Conservation (phyloP, 2,888 invertebrate genomes). For the Anodontia alba region DNA sequence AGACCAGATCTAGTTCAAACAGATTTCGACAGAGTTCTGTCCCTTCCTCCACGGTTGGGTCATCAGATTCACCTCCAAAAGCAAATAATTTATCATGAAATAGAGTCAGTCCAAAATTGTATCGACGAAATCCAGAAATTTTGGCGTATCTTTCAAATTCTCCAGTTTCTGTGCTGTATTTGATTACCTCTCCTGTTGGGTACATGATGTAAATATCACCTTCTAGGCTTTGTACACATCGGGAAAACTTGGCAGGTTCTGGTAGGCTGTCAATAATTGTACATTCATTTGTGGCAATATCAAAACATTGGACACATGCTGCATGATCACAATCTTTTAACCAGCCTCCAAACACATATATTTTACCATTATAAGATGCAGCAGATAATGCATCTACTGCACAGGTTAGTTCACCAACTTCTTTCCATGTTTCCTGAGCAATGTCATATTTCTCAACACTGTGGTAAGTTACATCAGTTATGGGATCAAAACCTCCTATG, state of each 20-base stretch:
- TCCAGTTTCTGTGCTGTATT: slow-evolving; percentile 54
- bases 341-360: slow-evolving; percentile 64
- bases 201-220: slow-evolving; percentile 62
- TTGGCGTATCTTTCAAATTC: slow-evolving; percentile 53
- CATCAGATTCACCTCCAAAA: slow-evolving; percentile 65
- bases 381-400: slow-evolving; percentile 62
- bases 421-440: slow-evolving; percentile 63
- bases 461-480: slow-evolving; percentile 59
- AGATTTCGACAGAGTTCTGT: slow-evolving; percentile 62
- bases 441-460: slow-evolving; percentile 61
- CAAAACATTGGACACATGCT: slow-evolving; percentile 60
- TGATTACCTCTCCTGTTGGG: slow-evolving; percentile 64
- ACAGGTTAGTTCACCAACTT: slow-evolving; percentile 58
- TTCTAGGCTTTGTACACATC: slow-evolving; percentile 54
- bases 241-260: slow-evolving; percentile 60
- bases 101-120: slow-evolving; percentile 63
- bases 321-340: slow-evolving; percentile 61
- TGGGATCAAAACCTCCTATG: slow-evolving; percentile 62
- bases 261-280: slow-evolving; percentile 59
- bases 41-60: slow-evolving; percentile 65
- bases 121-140: slow-evolving; percentile 62
- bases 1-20: slow-evolving; percentile 47
- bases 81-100: slow-evolving; percentile 61
- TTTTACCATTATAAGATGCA: slow-evolving; percentile 56
- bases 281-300: slow-evolving; percentile 53